phyloP scores from a whole-genome alignment of 2,888 invertebrate species.

The Uloborus plumipes region DNA sequence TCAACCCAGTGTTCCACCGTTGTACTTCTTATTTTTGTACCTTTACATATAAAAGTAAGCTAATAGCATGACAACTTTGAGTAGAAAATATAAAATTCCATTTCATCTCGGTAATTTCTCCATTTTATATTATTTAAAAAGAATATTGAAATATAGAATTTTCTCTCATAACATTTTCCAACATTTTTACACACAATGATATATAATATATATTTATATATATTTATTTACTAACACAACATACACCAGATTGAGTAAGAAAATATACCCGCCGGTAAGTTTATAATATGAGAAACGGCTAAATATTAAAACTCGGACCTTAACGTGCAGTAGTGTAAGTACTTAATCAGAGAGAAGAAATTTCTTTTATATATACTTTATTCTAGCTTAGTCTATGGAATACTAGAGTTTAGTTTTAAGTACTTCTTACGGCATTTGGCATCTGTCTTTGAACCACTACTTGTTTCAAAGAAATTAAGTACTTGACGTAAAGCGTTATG shows the following conservation, averaged over 20 bases:
- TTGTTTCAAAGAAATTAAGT: too few relatives aligned
- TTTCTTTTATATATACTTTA: constrained; percentile 44
- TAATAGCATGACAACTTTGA: constrained; percentile 59
- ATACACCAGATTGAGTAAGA: constrained; percentile 62
- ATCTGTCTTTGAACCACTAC: background rate
- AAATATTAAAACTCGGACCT: constrained; percentile 53
- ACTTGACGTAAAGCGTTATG: too few relatives aligned
- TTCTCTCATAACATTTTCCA: constrained; percentile 58
- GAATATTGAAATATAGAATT: constrained; percentile 63
- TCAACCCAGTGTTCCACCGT: constrained; percentile 31
- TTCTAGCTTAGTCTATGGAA: constrained; percentile 20
- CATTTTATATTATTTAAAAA: constrained; percentile 60
- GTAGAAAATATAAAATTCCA: constrained; percentile 65
- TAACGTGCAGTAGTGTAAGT: constrained; percentile 54
- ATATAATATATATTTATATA: constrained; percentile 61
- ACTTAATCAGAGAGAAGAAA: constrained; percentile 50
- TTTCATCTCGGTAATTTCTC: constrained; percentile 32
- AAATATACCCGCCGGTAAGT: constrained; percentile 63
- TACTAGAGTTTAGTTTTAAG: constrained; percentile 35
- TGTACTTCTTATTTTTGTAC: constrained; percentile 56
- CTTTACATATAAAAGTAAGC: constrained; percentile 64
- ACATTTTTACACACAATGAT: constrained; percentile 62
- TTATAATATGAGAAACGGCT: constrained; percentile 62
- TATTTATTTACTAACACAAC: constrained; percentile 60
- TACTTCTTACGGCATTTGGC: constrained; percentile 24